A percentile compares a stretch with the other conserved stretches of the same genome.
Evolutionary conservation across 2,888 invertebrate species (phyloP).

Genomic region (Lissonota sp.): DNA sequence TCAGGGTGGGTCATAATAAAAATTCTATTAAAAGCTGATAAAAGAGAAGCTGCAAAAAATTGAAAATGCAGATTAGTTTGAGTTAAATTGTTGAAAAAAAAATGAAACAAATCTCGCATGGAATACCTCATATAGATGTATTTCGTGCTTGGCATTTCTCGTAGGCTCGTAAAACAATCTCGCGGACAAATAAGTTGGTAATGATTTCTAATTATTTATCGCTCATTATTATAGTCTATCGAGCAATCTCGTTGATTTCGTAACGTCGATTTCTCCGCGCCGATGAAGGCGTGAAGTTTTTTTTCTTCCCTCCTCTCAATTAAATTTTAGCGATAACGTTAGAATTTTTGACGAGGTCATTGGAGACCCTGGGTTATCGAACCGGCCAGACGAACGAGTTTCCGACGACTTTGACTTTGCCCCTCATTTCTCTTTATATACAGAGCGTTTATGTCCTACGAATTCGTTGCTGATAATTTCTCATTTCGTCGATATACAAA

Average conservation of each 20-base stretch:
- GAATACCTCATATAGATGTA: neutral
- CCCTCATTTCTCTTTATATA: neutral
- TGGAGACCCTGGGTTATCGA: conserved; percentile 56
- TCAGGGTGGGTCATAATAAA: too few relatives aligned
- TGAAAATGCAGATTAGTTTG: too few relatives aligned
- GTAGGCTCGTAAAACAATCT: conserved; percentile 57
- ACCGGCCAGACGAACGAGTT: conserved; percentile 39
- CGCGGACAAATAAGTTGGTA: conserved; percentile 52
- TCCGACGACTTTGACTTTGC: conserved; percentile 12
- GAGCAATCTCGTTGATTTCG: conserved; percentile 17
- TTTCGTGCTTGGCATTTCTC: conserved; percentile 43
- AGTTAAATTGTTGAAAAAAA: too few relatives aligned
- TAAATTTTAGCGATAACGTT: conserved; percentile 48
- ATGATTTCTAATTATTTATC: conserved; percentile 57
- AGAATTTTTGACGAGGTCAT: conserved; percentile 37
- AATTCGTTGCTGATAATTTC: too few relatives aligned
- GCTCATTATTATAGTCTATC: conserved; percentile 25
- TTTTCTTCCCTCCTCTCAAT: conserved; percentile 7
- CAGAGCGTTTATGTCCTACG: neutral
- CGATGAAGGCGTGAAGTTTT: neutral
- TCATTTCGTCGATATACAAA: too few relatives aligned
- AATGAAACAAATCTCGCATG: too few relatives aligned
- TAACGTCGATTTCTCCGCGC: neutral
- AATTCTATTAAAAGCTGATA: too few relatives aligned
- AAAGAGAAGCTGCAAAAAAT: too few relatives aligned